phyloP scores from a whole-genome alignment of 2,797 vertebrate species.

The Poeciliopsis presidionis region DNA sequence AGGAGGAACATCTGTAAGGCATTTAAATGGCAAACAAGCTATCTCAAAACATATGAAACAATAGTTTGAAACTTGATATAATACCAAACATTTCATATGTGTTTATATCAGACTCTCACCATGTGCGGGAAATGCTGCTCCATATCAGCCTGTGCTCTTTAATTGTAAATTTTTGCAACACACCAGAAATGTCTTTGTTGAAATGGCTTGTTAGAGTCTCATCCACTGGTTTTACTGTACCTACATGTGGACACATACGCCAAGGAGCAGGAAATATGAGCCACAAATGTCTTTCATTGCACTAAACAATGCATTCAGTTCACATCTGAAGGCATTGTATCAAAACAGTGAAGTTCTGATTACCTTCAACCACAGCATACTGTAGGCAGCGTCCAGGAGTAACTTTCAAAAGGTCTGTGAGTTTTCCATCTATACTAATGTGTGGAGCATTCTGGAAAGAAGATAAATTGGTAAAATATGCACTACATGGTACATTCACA shows the following conservation, averaged over 20 bases:
- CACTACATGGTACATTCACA: neutral
- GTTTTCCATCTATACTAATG: constrained; percentile 76
- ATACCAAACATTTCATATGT: neutral
- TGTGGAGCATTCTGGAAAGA: constrained; percentile 82
- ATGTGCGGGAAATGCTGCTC: constrained; percentile 83
- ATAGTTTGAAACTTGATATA: neutral
- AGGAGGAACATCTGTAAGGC: neutral
- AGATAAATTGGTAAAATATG: constrained; percentile 1
- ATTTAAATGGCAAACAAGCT: neutral
- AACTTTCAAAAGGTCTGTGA: constrained; percentile 79
- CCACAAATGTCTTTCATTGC: neutral
- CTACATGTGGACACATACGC: constrained; percentile 57
- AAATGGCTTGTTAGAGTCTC: constrained; percentile 83
- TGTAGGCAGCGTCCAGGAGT: constrained; percentile 82
- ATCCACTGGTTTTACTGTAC: constrained; percentile 81
- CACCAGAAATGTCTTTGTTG: constrained; percentile 81
- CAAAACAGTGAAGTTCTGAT: constrained; percentile 32
- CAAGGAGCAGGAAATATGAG: constrained; percentile 5
- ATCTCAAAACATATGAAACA: neutral
- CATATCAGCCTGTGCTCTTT: constrained; percentile 88
- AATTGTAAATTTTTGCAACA: constrained; percentile 86
- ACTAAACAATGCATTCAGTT: neutral
- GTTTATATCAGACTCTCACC: constrained; percentile 75
- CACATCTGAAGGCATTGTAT: neutral
- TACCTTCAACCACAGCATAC: constrained; percentile 89